These are phyloP conservation scores for Rhinolophus ferrumequinum DNA, from an alignment of 2,113 vertebrate species.

Conservation along the genomic window DNA sequence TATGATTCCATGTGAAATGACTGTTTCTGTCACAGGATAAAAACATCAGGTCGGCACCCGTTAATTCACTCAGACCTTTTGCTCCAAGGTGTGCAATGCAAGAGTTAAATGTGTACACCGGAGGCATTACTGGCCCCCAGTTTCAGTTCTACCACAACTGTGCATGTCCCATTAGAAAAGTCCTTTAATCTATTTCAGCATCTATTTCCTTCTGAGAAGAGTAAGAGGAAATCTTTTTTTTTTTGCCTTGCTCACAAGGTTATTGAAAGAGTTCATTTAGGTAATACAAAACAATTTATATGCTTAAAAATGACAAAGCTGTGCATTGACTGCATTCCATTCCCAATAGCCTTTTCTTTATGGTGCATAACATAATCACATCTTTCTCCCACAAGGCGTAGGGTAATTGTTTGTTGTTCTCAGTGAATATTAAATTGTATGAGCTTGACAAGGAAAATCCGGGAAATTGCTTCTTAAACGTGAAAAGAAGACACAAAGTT, in stretches of 20 bases:
- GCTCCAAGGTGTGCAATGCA: fast-evolving
- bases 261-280: slow-evolving; percentile 56
- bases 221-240: not conserved
- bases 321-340: not conserved
- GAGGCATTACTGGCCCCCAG: fast-evolving
- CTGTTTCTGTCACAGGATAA: not conserved
- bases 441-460: not conserved
- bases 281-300: slow-evolving; percentile 37
- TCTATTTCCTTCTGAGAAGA: slow-evolving; percentile 14
- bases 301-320: slow-evolving; percentile 54
- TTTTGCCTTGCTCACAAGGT: not conserved
- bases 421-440: slow-evolving; percentile 25
- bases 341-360: not conserved
- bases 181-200: not conserved
- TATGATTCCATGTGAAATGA: not conserved
- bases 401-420: not conserved
- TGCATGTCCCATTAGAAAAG: not conserved
- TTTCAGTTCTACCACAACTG: not conserved
- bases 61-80: not conserved
- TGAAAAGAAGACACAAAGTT: not conserved
- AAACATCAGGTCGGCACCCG: not conserved
- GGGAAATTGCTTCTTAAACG: not conserved
- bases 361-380: not conserved
- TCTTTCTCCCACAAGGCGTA: not conserved
- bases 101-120: not conserved